phyloP scores from a whole-genome alignment of 2,797 vertebrate species.

The Fringilla coelebs region DNA sequence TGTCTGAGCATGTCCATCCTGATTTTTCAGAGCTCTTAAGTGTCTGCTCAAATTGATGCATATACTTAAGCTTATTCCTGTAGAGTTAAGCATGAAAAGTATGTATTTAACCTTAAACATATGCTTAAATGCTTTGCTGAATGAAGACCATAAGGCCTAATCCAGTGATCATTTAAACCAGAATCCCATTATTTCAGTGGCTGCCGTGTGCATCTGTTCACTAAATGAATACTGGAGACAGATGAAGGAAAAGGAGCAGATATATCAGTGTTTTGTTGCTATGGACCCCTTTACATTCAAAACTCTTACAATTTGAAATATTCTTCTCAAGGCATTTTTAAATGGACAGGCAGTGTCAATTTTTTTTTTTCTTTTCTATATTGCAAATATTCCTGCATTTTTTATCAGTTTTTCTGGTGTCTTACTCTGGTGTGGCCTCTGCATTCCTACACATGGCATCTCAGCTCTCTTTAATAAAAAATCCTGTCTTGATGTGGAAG shows the following conservation, averaged over 20 bases:
- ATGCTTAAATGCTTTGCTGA: slow-evolving; percentile 66
- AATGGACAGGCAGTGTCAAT: neutral
- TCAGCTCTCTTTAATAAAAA: neutral
- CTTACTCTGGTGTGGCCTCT: accelerated
- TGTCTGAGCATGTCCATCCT: slow-evolving; percentile 55
- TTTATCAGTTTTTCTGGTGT: neutral
- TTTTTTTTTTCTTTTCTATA: neutral
- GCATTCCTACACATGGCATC: neutral
- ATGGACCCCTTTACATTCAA: neutral
- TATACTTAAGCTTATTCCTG: slow-evolving; percentile 64
- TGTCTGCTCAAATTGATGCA: slow-evolving; percentile 63
- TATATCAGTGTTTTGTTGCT: neutral
- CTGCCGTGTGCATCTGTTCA: neutral
- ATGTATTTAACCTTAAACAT: slow-evolving; percentile 68
- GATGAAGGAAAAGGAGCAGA: neutral
- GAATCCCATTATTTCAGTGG: slow-evolving; percentile 31
- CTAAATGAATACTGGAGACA: neutral
- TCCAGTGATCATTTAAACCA: slow-evolving; percentile 58
- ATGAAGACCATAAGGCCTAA: slow-evolving; percentile 68
- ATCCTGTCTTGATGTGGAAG: neutral
- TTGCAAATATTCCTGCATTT: neutral
- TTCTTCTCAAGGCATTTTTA: neutral
- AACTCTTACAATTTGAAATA: neutral
- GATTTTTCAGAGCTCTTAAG: slow-evolving; percentile 64
- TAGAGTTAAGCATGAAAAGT: slow-evolving; percentile 62